Percentiles rank a stretch among this genome's conserved stretches.
Evolutionary conservation across 2,888 invertebrate genomes (phyloP).

Genomic region (Drosophila vallismaia): DNA sequence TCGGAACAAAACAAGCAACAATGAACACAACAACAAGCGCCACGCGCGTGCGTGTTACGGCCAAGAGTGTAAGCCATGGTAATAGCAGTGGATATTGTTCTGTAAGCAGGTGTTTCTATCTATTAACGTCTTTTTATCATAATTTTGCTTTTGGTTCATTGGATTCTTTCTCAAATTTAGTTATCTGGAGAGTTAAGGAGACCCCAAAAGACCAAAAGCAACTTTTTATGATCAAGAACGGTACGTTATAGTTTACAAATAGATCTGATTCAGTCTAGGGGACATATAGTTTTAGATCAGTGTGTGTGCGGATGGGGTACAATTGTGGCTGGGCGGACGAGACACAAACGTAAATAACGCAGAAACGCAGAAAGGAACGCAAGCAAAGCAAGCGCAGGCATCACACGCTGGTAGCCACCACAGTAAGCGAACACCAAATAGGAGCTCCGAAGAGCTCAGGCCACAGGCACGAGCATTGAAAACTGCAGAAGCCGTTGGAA

Average conservation of each 20-base stretch:
- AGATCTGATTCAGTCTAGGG: background rate
- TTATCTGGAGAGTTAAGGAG: background rate
- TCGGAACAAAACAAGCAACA: conserved; percentile 69
- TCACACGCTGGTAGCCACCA: conserved; percentile 40
- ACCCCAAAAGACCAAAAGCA: background rate
- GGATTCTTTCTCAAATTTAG: too few species aligned
- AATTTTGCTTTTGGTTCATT: too few species aligned
- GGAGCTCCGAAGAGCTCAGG: background rate
- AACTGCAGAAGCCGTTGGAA: conserved; percentile 55
- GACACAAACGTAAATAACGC: conserved; percentile 55
- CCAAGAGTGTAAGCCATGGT: conserved; percentile 53
- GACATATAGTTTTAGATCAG: background rate
- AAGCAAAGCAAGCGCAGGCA: conserved; percentile 39
- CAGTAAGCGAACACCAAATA: conserved; percentile 7
- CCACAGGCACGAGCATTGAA: conserved; percentile 6
- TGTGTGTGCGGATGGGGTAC: conserved; percentile 15
- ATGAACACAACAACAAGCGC: conserved; percentile 81
- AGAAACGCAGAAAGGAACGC: conserved; percentile 39
- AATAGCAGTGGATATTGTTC: conserved; percentile 12
- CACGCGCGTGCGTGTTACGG: conserved; percentile 82
- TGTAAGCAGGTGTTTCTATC: background rate
- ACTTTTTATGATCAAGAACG: background rate
- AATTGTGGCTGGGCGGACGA: conserved; percentile 55
- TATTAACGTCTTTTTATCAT: too few species aligned
- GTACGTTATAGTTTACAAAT: background rate